Percentiles rank a stretch among this genome's conserved stretches.
Evolutionary conservation across 2,888 invertebrate genomes (phyloP).

Genomic region (Blera fallax): DNA sequence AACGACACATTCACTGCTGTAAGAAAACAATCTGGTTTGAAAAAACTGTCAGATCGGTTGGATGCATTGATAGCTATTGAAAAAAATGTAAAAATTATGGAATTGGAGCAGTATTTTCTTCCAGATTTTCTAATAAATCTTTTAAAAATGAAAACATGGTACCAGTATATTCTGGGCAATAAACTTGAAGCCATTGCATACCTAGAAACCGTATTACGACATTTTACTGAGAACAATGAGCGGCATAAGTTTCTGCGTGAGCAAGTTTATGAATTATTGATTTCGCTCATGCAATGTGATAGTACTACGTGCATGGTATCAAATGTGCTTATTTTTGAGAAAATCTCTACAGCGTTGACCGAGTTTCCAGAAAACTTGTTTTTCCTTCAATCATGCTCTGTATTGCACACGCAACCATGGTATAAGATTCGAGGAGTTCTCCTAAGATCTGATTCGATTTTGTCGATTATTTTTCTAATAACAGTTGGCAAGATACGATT

Average conservation of each 20-base stretch:
- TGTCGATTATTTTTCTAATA: constrained; percentile 82
- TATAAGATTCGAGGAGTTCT: constrained; percentile 83
- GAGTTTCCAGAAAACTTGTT: constrained; percentile 85
- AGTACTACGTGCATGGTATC: constrained; percentile 78
- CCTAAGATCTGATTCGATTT: constrained; percentile 81
- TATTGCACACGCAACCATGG: constrained; percentile 82
- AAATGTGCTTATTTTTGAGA: constrained; percentile 81
- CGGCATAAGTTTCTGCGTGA: constrained; percentile 79
- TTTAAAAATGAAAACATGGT: constrained; percentile 76
- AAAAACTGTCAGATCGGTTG: constrained; percentile 72
- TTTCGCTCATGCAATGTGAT: constrained; percentile 75
- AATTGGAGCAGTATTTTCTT: constrained; percentile 78
- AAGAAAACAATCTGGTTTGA: constrained; percentile 74
- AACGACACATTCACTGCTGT: constrained; percentile 68
- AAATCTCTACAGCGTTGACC: constrained; percentile 80
- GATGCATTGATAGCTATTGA: constrained; percentile 74
- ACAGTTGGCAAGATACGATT: constrained; percentile 80
- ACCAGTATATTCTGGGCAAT: constrained; percentile 74
- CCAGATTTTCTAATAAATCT: constrained; percentile 76
- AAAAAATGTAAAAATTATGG: constrained; percentile 75
- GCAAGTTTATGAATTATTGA: constrained; percentile 81
- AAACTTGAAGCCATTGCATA: constrained; percentile 75
- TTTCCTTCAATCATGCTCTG: constrained; percentile 82
- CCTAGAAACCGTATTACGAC: constrained; percentile 74
- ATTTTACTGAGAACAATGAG: constrained; percentile 73